phyloP scores from a whole-genome alignment of 1,140 invertebrate species.

The Drosophila guanche region DNA sequence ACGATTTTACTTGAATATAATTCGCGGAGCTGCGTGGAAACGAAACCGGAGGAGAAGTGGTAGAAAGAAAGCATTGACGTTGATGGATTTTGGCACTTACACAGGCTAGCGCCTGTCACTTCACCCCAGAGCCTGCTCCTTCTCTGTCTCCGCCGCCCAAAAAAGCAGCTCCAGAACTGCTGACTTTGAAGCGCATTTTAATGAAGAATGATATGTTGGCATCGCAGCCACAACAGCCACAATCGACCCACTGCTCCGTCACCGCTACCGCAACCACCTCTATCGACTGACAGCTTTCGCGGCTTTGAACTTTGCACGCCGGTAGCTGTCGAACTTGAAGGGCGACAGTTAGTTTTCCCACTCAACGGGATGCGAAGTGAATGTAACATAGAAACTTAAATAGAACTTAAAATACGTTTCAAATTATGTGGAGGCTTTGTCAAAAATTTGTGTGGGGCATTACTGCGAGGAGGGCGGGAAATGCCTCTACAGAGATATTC shows the following conservation, averaged over 20 bases:
- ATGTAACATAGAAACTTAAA: constrained; percentile 5
- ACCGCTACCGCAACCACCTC: constrained; percentile 37
- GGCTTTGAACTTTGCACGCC: constrained; percentile 60
- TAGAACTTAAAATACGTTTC: constrained; percentile 15
- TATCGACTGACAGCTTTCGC: constrained; percentile 77
- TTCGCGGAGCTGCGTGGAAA: constrained; percentile 45
- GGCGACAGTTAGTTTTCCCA: constrained; percentile 48
- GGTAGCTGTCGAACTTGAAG: constrained; percentile 56
- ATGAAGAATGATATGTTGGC: constrained; percentile 82
- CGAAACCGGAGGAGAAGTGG: constrained; percentile 26
- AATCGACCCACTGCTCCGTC: constrained; percentile 24
- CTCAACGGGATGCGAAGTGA: constrained; percentile 2
- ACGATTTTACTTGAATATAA: constrained; percentile 82
- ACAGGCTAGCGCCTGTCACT: constrained; percentile 79
- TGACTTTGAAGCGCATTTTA: constrained; percentile 82
- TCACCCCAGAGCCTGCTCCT: constrained; percentile 35
- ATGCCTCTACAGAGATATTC: constrained; percentile 12
- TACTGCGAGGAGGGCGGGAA: constrained; percentile 1
- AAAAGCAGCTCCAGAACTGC: constrained; percentile 36
- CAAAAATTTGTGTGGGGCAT: constrained; percentile 9
- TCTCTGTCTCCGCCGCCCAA: constrained; percentile 17
- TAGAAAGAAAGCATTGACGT: constrained; percentile 63
- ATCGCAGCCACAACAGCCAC: constrained; percentile 56
- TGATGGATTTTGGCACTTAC: constrained; percentile 83
- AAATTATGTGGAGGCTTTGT: constrained; percentile 29